phyloP scores from a whole-genome alignment of 2,888 invertebrate genomes.

The Gari tellinella region DNA sequence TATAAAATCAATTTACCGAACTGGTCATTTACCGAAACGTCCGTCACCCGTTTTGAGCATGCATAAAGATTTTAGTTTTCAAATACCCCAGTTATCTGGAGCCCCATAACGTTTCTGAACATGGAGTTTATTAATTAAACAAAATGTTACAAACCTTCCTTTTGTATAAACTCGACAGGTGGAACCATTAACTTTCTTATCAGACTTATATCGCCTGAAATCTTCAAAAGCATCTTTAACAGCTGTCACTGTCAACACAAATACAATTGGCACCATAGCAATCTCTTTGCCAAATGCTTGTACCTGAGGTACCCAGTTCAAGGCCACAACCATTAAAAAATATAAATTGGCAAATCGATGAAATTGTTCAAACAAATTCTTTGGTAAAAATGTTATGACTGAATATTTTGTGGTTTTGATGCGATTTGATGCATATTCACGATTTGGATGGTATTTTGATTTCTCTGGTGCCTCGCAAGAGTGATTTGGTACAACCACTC shows the following conservation, averaged over 20 bases:
- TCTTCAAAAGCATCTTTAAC: slow-evolving; percentile 98
- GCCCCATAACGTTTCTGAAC: no score
- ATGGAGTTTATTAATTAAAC: no score
- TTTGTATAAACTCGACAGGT: slow-evolving; percentile 94
- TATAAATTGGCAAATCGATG: slow-evolving; percentile 98
- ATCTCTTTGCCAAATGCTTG: slow-evolving; percentile 97
- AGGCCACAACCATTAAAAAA: slow-evolving; percentile 97
- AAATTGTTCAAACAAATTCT: slow-evolving; percentile 98
- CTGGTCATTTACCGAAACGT: no score
- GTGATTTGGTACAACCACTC: slow-evolving; percentile 74
- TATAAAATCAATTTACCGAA: no score
- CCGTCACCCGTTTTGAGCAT: no score
- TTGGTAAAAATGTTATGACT: slow-evolving; percentile 95
- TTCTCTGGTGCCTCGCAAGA: slow-evolving; percentile 52
- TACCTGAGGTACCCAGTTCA: slow-evolving; percentile 96
- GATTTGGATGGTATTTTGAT: slow-evolving; percentile 73
- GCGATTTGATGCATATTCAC: slow-evolving; percentile 69
- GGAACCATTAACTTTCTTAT: slow-evolving; percentile 96
- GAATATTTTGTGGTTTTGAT: slow-evolving; percentile 90
- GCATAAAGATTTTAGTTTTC: no score
- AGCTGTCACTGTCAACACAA: slow-evolving; percentile 97
- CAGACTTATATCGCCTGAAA: slow-evolving; percentile 93
- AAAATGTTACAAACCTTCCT: slow-evolving; percentile 18
- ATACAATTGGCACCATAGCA: slow-evolving; percentile 96
- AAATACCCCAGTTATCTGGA: no score